These are phyloP conservation scores for Pogonomyrmex barbatus DNA, from an alignment of 1,140 invertebrate genomes.

Conservation along the genomic window DNA sequence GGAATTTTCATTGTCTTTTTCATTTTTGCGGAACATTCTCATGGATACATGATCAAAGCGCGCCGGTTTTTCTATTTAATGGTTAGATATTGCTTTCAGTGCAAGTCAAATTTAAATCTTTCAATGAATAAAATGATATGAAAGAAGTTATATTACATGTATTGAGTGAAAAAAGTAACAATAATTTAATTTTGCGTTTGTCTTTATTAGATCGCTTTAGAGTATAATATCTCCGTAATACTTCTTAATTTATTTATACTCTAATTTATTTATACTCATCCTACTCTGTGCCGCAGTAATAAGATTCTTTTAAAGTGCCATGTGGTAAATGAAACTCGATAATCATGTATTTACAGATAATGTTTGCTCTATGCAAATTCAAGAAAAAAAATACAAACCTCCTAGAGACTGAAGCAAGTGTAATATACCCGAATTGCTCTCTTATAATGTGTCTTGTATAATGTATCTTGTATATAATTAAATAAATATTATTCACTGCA, in stretches of 20 bases:
- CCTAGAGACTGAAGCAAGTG: neutral
- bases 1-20: conserved; percentile 44
- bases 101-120: conserved; percentile 34
- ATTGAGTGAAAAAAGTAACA: neutral
- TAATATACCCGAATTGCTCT: conserved; percentile 19
- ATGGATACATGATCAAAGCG: conserved; percentile 56
- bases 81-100: conserved; percentile 2
- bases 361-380: conserved; percentile 58
- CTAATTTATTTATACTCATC: conserved; percentile 22
- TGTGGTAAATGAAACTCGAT: conserved; percentile 47
- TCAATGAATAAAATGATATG: neutral
- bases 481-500: conserved; percentile 40
- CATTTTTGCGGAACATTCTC: neutral
- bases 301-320: conserved; percentile 31
- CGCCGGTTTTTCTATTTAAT: conserved; percentile 52
- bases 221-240: neutral
- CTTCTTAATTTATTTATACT: conserved; percentile 38
- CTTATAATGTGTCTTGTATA: neutral
- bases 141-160: conserved; percentile 7
- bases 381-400: conserved; percentile 38
- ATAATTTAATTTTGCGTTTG: neutral
- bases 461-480: conserved; percentile 27
- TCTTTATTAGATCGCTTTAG: conserved; percentile 18
- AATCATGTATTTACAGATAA: conserved; percentile 55
- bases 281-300: neutral